These are phyloP conservation scores for Thaumetopoea pityocampa DNA, from an alignment of 1,140 invertebrate genomes.

Conservation along the genomic window DNA sequence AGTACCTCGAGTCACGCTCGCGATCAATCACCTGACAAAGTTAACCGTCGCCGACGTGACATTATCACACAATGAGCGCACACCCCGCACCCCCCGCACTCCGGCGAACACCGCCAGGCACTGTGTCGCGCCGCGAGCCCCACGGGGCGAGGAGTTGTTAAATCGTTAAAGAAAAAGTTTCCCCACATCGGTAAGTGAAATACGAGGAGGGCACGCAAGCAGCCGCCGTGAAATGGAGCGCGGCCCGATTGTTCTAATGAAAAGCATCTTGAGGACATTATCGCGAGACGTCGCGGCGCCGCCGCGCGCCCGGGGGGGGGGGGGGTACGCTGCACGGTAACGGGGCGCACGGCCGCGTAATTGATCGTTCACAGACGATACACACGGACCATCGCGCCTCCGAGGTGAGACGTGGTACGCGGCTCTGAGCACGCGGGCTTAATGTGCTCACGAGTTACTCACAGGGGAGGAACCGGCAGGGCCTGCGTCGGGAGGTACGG, in stretches of 20 bases:
- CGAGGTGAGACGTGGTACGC: no score
- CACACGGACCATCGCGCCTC: no score
- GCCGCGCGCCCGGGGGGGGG: background rate
- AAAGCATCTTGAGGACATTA: constrained; percentile 35
- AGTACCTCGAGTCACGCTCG: constrained; percentile 17
- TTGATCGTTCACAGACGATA: no score
- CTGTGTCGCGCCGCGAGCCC: background rate
- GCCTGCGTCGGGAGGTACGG: no score
- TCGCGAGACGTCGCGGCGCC: constrained; percentile 3
- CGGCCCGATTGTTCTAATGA: constrained; percentile 42
- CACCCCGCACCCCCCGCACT: background rate
- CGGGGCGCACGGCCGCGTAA: no score
- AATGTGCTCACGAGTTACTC: no score
- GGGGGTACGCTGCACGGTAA: no score
- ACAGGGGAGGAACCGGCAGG: no score
- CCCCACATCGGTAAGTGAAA: background rate
- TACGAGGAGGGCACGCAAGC: background rate
- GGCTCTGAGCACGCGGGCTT: no score
- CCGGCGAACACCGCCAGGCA: background rate
- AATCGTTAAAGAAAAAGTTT: constrained; percentile 4
- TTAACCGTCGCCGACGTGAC: constrained; percentile 12
- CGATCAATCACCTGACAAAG: background rate
- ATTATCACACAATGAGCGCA: constrained; percentile 22
- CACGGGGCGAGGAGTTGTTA: background rate
- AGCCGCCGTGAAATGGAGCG: constrained; percentile 19